Base-by-base conservation (phyloP, 2,797 vertebrate genomes). In the Lateolabrax maculatus region DNA sequence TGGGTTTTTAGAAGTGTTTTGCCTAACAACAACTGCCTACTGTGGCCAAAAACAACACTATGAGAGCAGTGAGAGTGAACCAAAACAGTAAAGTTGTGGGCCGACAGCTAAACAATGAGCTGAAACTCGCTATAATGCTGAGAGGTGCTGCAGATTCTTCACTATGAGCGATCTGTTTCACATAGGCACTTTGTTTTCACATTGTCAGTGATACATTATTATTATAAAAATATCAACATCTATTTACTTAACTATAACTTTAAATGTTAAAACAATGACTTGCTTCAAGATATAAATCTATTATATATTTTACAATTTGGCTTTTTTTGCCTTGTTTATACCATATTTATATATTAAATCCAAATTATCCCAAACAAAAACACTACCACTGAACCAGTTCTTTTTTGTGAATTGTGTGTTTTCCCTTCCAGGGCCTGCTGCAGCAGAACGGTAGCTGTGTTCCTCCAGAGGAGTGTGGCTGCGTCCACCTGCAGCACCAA, bases 361-460 rank as follows among this genome's bases (percentile, higher is more conserved):
- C n/a, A n/a, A n/a, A n/a, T n/a, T n/a, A n/a, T n/a, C n/a, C n/a
- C 31, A 34, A 6, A 12, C 5, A 19, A 18, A 2, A 39, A 56
- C 49, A 9, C 25, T 12, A 23, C 25, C 27, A 15, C 10, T 27
- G 52, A 0, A 15, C 5, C 25, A 10, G 9, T 48, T 44, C 0
- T 23, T 69, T 41, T 51, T 63, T 11, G 0, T 73, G 36, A 58
- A 21, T 29, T 2, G 1, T 67, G 21, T 39, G 16, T 19, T 72
- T 49, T 70, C 15, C 15, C 49, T 60, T 67, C 0, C 84, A 96
- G 95, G 97, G 96, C 36, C 89, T 97, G 58, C 76, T 97, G 81
- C 96, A 97, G 81, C 95, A 96, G 88, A 94, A 94, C 0, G 94
- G 95, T 0, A 91, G 81, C n/a, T 98, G 97, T 27, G 91, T 98